A percentile compares a stretch with the other conserved stretches of the same genome.
Evolutionary conservation across 2,113 vertebrate genomes (phyloP).

Genomic region (Saiga tatarica): DNA sequence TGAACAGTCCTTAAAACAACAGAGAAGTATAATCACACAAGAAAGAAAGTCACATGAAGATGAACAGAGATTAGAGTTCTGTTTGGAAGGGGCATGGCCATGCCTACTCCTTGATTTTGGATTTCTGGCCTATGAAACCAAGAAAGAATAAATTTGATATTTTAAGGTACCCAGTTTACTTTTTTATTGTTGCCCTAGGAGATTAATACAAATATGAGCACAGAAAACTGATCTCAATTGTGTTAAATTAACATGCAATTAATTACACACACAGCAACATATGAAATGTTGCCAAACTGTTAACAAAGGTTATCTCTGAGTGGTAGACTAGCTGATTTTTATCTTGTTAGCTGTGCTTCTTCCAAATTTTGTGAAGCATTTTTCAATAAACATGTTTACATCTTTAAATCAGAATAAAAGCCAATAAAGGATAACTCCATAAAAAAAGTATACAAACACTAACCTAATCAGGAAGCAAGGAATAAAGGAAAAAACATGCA

Average conservation of each 20-base stretch:
- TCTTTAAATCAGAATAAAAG: slow-evolving; percentile 44
- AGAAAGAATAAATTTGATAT: not conserved
- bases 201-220: not conserved
- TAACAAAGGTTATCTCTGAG: not conserved
- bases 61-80: not conserved
- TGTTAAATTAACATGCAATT: not conserved
- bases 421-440: not conserved
- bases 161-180: not conserved
- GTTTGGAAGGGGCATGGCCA: not conserved
- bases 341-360: not conserved
- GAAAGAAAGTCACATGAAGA: not conserved
- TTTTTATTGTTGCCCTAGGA: not conserved
- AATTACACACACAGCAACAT: not conserved
- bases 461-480: slow-evolving; percentile 10
- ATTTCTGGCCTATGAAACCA: not conserved
- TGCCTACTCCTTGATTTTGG: not conserved
- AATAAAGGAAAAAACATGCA: not conserved
- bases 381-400: slow-evolving; percentile 46
- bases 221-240: not conserved
- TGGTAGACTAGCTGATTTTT: not conserved
- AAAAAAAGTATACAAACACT: not conserved
- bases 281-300: not conserved
- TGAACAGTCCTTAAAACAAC: not conserved
- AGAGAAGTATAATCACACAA: not conserved
- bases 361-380: slow-evolving; percentile 5